Base-by-base conservation (phyloP, 2,797 vertebrate species). In the Chloroceryle amazona region DNA sequence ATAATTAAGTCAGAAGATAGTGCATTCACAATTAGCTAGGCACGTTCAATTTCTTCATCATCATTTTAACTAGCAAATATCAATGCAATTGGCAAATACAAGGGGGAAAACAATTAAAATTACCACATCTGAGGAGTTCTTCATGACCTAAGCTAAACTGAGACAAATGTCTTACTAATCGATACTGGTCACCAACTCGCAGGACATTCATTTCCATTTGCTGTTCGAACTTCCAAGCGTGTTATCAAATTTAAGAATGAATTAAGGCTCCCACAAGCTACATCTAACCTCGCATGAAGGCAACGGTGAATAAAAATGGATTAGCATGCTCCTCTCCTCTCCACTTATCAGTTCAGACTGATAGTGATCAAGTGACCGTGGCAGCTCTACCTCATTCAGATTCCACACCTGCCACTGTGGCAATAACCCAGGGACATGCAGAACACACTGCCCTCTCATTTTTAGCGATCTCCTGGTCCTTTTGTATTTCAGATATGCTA, bases 41-140 rank as follows among this genome's bases (percentile, higher is more conserved):
- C 80, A 94, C 31, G 62, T 75, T 95, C 71, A 41, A 31, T 51
- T 82, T 82, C 78, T 87, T 96, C 66, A 55, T 95, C 93, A 93
- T 81, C 39, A 89, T 76, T 96, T 94, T 71, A 93, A 94, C 95
- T 92, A 90, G 82, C 81, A 90, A 96, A 94, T 90, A 96, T 80
- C 91, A 95, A 96, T 67, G 41, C 57, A 93, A 95, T 88, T 62
- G 91, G 35, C 18, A 91, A 93, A 95, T 70, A 76, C 60, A 90
- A 73, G 47, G 15, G 62, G 62, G 49, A 73, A 93, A 95, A 91
- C 89, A 94, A 94, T 51, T 83, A 58, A 93, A 96, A 86, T 82
- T 61, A 80, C 55, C 62, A 66, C 52, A 14, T 89, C 81, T 68
- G 92, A 95, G 55, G 67, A 91, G 80, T 76, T 52, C 55, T 96